Base-by-base conservation (phyloP, 1,140 invertebrate species). In the Brachionus plicatilis region DNA sequence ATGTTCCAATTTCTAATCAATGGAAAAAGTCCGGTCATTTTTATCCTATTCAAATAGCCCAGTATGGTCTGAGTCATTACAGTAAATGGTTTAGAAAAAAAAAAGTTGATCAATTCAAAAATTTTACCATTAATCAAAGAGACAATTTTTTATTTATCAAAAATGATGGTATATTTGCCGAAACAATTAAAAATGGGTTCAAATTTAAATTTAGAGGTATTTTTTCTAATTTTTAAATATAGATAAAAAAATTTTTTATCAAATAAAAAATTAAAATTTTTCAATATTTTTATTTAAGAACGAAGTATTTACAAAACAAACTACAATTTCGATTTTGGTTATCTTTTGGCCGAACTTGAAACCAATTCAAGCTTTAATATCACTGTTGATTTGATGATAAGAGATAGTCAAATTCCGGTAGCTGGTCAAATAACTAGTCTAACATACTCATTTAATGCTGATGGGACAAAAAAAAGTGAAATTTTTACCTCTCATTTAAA, bases 41-140 rank as follows among this genome's bases (percentile, higher is more conserved):
- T 88, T 99, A 99, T 91, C 96, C 97, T 0, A 98, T 97, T 2
- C 97, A 99, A 91, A 97, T 99, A 85, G 96, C 96, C 4, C 97
- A 99, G 89, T 99, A 96, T 89, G 97, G 95, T 0, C 89, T 99
- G 45, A 95, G 96, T 29, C 97, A 99, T 90, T 99, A 96, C 90
- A 97, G 95, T 88, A 98, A 98, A 90, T 95, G 95, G 75, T 90
- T 88, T 95, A 17, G 94, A 94, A 0, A 94, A 95, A 79, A 86
- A 92, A 92, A 93, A 86, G 93, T 94, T 5, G 91, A 27, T 50
- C 9, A 27, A 50, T 50, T 11, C 20, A 76, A 37, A 53, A 17
- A 50, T 76, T 50, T 50, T 76, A 12, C 20, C 5, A 72, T 76
- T 14, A 50, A 50, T 47, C 20, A 33, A 12, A 76, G 27, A 24